phyloP scores from a whole-genome alignment of 2,113 vertebrate species.

The Ceuthmochares aereus region DNA sequence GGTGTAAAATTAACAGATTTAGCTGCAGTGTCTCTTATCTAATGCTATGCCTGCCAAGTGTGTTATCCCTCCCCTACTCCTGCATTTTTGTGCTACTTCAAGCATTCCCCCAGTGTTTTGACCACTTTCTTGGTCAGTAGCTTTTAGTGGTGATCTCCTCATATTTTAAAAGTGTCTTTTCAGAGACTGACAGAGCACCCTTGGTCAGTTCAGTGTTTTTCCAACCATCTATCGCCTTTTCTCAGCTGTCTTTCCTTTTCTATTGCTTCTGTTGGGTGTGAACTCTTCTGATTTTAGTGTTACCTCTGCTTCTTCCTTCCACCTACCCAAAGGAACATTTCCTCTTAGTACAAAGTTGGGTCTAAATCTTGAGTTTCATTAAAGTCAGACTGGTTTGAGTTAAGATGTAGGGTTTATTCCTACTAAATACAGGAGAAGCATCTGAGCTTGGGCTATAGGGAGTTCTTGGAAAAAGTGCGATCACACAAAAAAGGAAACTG shows the following conservation, averaged over 20 bases:
- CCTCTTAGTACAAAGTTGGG: background rate
- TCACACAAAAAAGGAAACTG: background rate
- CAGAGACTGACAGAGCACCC: background rate
- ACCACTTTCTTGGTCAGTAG: background rate
- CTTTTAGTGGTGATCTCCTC: background rate
- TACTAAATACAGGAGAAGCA: background rate
- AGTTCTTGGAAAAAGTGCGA: background rate
- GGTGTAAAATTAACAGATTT: slow-evolving; percentile 1
- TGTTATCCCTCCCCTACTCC: background rate
- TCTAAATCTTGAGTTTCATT: background rate
- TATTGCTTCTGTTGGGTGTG: background rate
- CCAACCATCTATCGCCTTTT: background rate
- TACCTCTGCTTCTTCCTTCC: background rate
- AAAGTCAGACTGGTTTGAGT: background rate
- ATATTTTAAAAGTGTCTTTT: background rate
- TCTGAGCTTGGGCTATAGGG: background rate
- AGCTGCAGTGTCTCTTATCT: background rate
- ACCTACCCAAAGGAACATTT: background rate
- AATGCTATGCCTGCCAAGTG: background rate
- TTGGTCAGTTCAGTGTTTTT: background rate
- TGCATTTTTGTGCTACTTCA: background rate
- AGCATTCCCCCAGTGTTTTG: background rate
- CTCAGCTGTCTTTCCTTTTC: background rate
- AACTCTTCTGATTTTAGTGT: background rate
- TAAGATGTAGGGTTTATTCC: background rate